Evolutionary conservation across 53 echinoderm and acorn worm species (phyloP).

Genomic region (Astropecten irregularis): DNA sequence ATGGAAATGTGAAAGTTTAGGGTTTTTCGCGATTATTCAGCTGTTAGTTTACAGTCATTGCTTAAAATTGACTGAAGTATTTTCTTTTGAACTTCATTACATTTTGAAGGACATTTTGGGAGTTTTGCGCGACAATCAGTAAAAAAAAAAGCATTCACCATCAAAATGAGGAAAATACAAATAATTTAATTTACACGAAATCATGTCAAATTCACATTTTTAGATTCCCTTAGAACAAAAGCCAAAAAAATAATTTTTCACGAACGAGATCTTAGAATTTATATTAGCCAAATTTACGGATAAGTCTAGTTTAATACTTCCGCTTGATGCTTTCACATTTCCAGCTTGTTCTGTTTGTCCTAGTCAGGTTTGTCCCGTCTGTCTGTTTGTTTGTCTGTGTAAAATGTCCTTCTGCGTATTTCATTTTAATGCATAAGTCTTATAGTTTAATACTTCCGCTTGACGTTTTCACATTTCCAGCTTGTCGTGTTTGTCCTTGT

Average conservation of each 20-base stretch:
- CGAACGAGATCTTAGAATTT: too few relatives aligned
- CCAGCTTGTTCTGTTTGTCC: not conserved
- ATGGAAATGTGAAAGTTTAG: constrained; percentile 28
- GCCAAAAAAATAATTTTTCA: too few relatives aligned
- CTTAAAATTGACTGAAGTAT: not conserved
- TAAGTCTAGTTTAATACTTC: too few relatives aligned
- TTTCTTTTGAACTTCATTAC: not conserved
- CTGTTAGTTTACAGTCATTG: not conserved
- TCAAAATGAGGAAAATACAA: too few relatives aligned
- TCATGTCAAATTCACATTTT: not conserved
- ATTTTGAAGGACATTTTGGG: too few relatives aligned
- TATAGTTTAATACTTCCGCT: too few relatives aligned
- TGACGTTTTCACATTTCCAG: constrained; percentile 23
- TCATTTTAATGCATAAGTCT: too few relatives aligned
- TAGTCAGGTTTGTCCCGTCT: not conserved
- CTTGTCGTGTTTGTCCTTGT: not conserved
- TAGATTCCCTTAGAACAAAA: too few relatives aligned
- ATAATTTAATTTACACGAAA: too few relatives aligned
- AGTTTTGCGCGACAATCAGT: too few relatives aligned
- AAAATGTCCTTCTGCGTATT: not conserved
- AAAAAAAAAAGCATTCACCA: too few relatives aligned
- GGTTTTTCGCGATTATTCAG: not conserved
- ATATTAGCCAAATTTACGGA: too few relatives aligned
- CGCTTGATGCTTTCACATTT: constrained; percentile 36
- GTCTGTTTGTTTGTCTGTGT: constrained; percentile 18